These are phyloP conservation scores for Melikaiella ostensackeni DNA, from an alignment of 2,888 invertebrate genomes.

Conservation along the genomic window DNA sequence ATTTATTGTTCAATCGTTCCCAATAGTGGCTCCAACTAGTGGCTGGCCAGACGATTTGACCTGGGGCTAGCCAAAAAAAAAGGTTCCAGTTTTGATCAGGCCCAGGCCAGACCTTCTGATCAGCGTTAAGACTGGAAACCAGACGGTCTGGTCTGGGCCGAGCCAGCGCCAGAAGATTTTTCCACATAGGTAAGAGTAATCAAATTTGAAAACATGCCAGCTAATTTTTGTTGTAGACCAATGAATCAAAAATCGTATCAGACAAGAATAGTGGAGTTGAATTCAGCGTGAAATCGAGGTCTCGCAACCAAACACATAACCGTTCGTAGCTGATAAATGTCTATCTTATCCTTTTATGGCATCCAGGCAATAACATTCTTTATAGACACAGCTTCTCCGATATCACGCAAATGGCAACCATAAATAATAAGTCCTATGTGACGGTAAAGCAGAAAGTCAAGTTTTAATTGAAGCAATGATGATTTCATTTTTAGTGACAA, in stretches of 20 bases:
- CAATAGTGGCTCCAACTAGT: too few relatives aligned
- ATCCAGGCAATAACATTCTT: conserved; percentile 69
- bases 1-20: too few relatives aligned
- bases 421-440: conserved; percentile 62
- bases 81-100: too few relatives aligned
- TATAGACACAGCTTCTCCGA: conserved; percentile 65
- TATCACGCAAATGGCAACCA: conserved; percentile 66
- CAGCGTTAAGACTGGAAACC: too few relatives aligned
- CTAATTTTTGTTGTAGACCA: background rate
- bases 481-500: conserved; percentile 4
- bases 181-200: too few relatives aligned
- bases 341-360: conserved; percentile 73
- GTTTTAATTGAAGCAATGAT: conserved; percentile 21
- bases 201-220: too few relatives aligned
- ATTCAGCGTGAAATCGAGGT: conserved; percentile 51
- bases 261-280: background rate
- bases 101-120: too few relatives aligned
- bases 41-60: too few relatives aligned
- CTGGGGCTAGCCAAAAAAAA: too few relatives aligned
- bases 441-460: conserved; percentile 31
- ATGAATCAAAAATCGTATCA: background rate
- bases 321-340: conserved; percentile 71
- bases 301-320: conserved; percentile 55
- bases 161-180: too few relatives aligned
- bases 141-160: too few relatives aligned